phyloP scores from a whole-genome alignment of 2,797 vertebrate species.

The Gadopsis bispinosus region DNA sequence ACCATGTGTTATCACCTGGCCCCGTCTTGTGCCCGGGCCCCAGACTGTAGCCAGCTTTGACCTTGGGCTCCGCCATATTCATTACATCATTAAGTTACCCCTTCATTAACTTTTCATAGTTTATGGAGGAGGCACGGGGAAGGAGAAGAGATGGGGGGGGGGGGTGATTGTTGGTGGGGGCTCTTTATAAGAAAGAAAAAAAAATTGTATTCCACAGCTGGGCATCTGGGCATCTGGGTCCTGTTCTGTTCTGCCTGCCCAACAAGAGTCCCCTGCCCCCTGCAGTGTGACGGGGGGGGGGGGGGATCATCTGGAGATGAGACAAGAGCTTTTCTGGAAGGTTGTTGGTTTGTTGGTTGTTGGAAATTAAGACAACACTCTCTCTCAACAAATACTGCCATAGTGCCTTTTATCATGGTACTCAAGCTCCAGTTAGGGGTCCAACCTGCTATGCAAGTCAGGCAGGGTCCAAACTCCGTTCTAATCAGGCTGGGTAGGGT shows the following conservation, averaged over 20 bases:
- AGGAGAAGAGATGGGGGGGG: conserved; percentile 47
- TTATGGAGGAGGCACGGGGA: conserved; percentile 82
- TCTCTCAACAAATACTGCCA: neutral
- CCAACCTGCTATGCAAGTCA: neutral
- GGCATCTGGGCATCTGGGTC: conserved; percentile 44
- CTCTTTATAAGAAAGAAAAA: conserved; percentile 62
- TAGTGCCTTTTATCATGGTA: neutral
- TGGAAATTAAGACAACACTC: neutral
- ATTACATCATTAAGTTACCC: conserved; percentile 92
- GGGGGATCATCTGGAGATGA: conserved; percentile 4
- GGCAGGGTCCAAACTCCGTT: neutral
- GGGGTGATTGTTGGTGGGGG: conserved; percentile 18
- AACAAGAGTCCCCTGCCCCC: conserved; percentile 21
- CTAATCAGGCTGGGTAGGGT: neutral
- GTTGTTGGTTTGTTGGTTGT: conserved; percentile 9
- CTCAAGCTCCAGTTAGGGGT: neutral
- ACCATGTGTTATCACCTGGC: conserved; percentile 70
- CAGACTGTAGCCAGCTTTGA: conserved; percentile 82
- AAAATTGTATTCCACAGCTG: conserved; percentile 57
- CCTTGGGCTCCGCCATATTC: conserved; percentile 88
- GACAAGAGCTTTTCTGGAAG: conserved; percentile 7
- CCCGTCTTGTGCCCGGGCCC: conserved; percentile 60
- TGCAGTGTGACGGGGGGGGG: neutral
- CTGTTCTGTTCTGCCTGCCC: conserved; percentile 42
- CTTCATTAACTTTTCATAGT: conserved; percentile 92